phyloP scores from a whole-genome alignment of 2,113 vertebrate genomes.

The Xerus inauris region DNA sequence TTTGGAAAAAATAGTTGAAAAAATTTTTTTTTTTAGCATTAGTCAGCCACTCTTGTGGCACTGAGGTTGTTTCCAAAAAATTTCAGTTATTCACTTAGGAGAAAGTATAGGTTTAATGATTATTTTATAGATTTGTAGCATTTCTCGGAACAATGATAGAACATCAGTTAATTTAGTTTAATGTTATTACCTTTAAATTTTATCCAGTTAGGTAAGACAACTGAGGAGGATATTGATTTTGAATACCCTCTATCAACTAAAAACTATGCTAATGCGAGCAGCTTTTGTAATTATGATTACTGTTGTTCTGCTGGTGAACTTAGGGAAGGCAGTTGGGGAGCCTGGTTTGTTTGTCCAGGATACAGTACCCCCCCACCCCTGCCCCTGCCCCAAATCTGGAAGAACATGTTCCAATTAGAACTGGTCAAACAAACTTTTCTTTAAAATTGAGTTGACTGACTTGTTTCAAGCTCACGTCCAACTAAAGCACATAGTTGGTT shows the following conservation, averaged over 20 bases:
- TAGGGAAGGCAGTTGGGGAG: neutral
- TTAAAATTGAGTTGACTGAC: neutral
- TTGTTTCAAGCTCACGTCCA: neutral
- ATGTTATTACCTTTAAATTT: constrained; percentile 47
- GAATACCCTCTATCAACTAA: neutral
- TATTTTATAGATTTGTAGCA: neutral
- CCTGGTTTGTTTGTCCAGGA: too few relatives aligned
- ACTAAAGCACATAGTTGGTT: neutral
- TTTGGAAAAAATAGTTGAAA: neutral
- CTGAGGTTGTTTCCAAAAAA: neutral
- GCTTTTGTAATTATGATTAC: neutral
- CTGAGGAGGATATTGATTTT: neutral
- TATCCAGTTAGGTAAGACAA: neutral
- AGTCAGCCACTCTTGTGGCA: neutral
- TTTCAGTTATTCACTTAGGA: neutral
- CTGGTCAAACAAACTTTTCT: neutral
- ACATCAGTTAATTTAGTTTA: constrained; percentile 11
- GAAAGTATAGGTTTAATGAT: neutral
- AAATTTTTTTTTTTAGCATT: neutral
- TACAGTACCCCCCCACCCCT: too few relatives aligned
- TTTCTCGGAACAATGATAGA: neutral
- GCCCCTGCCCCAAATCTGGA: too few relatives aligned
- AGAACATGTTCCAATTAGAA: too few relatives aligned
- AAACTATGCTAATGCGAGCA: neutral
- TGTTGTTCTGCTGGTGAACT: neutral